Evolutionary conservation across 2,113 vertebrate species (phyloP).

Genomic region (Neogobius melanostomus): DNA sequence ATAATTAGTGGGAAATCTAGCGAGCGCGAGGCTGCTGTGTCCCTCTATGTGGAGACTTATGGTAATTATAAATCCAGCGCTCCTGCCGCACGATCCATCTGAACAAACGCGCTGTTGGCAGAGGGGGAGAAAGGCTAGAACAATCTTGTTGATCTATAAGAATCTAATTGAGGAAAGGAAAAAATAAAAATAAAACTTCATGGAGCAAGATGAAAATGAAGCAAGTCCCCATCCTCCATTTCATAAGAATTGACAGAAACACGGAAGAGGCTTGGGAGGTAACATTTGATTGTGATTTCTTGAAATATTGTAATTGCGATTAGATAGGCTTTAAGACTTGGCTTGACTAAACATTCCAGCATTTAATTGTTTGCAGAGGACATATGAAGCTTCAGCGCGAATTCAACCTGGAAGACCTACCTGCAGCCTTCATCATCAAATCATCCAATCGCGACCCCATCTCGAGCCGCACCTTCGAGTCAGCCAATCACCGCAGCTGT

Average conservation of each 20-base stretch:
- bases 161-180: slow-evolving; percentile 70
- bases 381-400: too few relatives aligned
- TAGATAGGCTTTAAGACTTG: too few relatives aligned
- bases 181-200: slow-evolving; percentile 43
- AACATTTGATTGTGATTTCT: too few relatives aligned
- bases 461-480: too few relatives aligned
- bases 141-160: slow-evolving; percentile 62
- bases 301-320: too few relatives aligned
- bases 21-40: slow-evolving; percentile 21
- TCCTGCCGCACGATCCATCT: slow-evolving; percentile 49
- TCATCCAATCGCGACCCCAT: too few relatives aligned
- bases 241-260: slow-evolving; percentile 12
- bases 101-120: slow-evolving; percentile 57
- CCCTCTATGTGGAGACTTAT: slow-evolving; percentile 41
- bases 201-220: slow-evolving; percentile 62
- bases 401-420: too few relatives aligned
- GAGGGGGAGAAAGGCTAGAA: slow-evolving; percentile 36
- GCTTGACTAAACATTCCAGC: too few relatives aligned
- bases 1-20: slow-evolving; percentile 58
- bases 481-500: too few relatives aligned
- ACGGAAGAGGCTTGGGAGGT: too few relatives aligned
- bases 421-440: too few relatives aligned
- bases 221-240: slow-evolving; percentile 27
- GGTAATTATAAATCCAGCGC: slow-evolving; percentile 59
- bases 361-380: too few relatives aligned